These are phyloP conservation scores for Arenaria interpres DNA, from an alignment of 2,113 vertebrate species.

Conservation along the genomic window DNA sequence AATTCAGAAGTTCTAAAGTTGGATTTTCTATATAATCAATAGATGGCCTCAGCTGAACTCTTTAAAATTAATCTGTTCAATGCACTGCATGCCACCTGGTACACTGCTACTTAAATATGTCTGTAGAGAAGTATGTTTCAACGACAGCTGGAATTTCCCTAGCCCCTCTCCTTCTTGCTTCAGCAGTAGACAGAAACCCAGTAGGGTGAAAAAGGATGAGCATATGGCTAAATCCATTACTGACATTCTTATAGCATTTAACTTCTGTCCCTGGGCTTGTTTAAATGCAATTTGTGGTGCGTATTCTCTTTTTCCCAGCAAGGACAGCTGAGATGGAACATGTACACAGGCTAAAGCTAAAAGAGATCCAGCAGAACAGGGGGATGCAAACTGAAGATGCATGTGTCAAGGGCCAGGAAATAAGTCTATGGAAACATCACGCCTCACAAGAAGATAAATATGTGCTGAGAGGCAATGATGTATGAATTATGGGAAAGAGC, in stretches of 20 bases:
- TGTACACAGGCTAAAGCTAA: background rate
- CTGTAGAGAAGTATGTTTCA: background rate
- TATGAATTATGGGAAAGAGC: background rate
- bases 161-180: background rate
- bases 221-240: background rate
- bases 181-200: background rate
- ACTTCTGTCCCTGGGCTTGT: background rate
- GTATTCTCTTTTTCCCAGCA: background rate
- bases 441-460: background rate
- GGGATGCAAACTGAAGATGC: background rate
- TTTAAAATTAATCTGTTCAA: background rate
- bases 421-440: background rate
- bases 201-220: background rate
- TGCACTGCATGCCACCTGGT: background rate
- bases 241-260: background rate
- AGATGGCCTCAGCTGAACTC: slow-evolving; percentile 1
- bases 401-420: background rate
- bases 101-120: background rate
- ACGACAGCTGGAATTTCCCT: background rate
- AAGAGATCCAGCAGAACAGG: background rate
- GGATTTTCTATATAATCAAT: background rate
- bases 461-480: background rate
- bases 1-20: background rate
- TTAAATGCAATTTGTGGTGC: background rate
- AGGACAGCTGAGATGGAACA: background rate